Evolutionary conservation across 2,888 invertebrate genomes (phyloP), one percentile per base, ranked within the genome.

Genomic region (Pseudococcus longispinus): DNA sequence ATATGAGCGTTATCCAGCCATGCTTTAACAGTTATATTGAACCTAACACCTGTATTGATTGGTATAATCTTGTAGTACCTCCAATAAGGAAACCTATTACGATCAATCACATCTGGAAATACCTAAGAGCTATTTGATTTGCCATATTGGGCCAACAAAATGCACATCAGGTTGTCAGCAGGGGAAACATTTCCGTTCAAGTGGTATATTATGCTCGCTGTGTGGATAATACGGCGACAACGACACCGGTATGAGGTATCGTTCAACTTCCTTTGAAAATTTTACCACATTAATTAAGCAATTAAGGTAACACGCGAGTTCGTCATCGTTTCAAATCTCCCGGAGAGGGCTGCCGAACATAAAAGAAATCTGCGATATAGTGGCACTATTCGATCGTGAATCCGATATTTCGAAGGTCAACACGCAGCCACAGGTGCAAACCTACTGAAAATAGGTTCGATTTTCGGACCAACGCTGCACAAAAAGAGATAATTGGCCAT

Each of bases 111-210:
- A 70, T 29, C 70, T 29, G 18, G 29, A 70, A 70, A 70, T 29
- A 70, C 70, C 70, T 29, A 32, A 70, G 6, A 70, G 70, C 70
- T 70, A 29, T 70, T 70, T 70, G 70, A 70, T 70, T 70, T 70
- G 70, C 70, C 70, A 70, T 70, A 70, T 70, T 70, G 70, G 70
- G 70, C 70, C 29, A 70, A 29, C 29, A 70, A 70, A 70, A 70
- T 29, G 29, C 70, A 32, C 29, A 70, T 70, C 29, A 18, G 1
- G 15, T 70, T 70, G n/a, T 70, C 70, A 70, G 70, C 70, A 60
- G 70, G 70, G 70, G 70, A 29, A 70, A 70, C 70, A 29, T 26
- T 65, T 70, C 70, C 70, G 29, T 15, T 29, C 29, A 5, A 18
- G 20, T 70, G 26, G 11, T 4, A 9, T 65, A 26, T 65, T 65